Percentiles rank a stretch among this genome's conserved stretches.
phyloP scores from a whole-genome alignment of 2,888 invertebrate species.

The Cheilosia scutellata region DNA sequence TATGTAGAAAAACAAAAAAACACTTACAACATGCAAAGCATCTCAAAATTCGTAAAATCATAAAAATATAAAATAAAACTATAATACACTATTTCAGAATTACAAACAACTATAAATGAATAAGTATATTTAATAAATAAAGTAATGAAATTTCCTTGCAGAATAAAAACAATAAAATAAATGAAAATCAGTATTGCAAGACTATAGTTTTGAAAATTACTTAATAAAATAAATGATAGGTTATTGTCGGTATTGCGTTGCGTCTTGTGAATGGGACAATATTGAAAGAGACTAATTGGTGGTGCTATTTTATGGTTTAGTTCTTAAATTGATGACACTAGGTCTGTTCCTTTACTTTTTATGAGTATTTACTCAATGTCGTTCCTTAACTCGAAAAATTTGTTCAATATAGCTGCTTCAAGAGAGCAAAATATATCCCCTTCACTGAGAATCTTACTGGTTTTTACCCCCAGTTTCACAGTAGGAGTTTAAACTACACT shows the following conservation, averaged over 20 bases:
- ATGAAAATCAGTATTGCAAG: conserved; percentile 32
- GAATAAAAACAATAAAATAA: conserved; percentile 51
- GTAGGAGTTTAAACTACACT: too few relatives aligned
- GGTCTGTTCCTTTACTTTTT: too few relatives aligned
- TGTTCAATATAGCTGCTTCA: too few relatives aligned
- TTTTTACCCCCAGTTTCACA: too few relatives aligned
- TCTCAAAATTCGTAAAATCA: conserved; percentile 29
- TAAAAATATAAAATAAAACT: conserved; percentile 24
- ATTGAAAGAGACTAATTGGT: too few relatives aligned
- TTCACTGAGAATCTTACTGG: too few relatives aligned
- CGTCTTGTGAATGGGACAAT: not conserved
- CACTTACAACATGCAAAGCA: conserved; percentile 21
- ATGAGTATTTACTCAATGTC: too few relatives aligned
- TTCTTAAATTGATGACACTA: too few relatives aligned
- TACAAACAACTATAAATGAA: conserved; percentile 19
- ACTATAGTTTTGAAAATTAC: not conserved
- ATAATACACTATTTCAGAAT: conserved; percentile 44
- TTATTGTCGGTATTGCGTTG: not conserved
- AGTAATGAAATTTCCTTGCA: conserved; percentile 51
- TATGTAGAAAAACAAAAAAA: conserved; percentile 50
- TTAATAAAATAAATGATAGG: not conserved
- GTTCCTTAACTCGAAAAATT: too few relatives aligned
- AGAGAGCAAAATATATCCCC: too few relatives aligned
- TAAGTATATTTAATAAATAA: conserved; percentile 23
- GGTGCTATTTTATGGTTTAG: too few relatives aligned